A percentile compares a stretch with the other conserved stretches of the same genome.
phyloP scores from a whole-genome alignment of 2,888 invertebrate species.

The Caenorhabditis sp. region DNA sequence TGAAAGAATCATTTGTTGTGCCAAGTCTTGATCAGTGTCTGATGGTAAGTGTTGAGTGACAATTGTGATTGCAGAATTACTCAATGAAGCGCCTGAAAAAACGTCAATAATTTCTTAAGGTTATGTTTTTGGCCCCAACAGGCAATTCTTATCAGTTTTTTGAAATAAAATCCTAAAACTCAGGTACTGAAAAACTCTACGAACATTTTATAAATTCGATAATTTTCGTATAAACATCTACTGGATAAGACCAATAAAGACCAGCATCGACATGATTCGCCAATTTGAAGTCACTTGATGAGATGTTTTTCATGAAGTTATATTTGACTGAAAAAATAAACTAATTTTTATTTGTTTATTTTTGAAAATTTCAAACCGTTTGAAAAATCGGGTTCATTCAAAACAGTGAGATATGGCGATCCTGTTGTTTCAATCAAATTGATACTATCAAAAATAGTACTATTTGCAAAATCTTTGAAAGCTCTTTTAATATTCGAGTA shows the following conservation, averaged over 20 bases:
- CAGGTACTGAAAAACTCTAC: no score
- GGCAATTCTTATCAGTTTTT: neutral
- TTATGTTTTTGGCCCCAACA: no score
- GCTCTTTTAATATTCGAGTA: constrained; percentile 16
- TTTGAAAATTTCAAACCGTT: no score
- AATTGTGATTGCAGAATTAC: constrained; percentile 26
- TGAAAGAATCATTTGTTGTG: constrained; percentile 11
- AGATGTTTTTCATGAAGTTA: no score
- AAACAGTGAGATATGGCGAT: neutral
- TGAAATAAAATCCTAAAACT: neutral
- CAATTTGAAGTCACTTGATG: neutral
- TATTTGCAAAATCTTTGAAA: neutral
- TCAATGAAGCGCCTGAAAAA: neutral
- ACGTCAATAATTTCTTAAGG: no score
- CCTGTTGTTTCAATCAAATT: constrained; percentile 10
- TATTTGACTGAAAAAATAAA: constrained; percentile 4
- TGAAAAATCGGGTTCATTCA: neutral
- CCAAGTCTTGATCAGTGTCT: neutral
- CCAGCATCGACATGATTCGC: constrained; percentile 8
- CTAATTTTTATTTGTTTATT: no score
- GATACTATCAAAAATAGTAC: constrained; percentile 7
- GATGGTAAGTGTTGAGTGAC: constrained; percentile 26
- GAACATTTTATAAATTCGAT: constrained; percentile 11
- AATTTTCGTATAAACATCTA: constrained; percentile 8
- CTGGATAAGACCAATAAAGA: constrained; percentile 27